These are phyloP conservation scores for Osmoderma eremita DNA, from an alignment of 2,888 invertebrate species.

Conservation along the genomic window DNA sequence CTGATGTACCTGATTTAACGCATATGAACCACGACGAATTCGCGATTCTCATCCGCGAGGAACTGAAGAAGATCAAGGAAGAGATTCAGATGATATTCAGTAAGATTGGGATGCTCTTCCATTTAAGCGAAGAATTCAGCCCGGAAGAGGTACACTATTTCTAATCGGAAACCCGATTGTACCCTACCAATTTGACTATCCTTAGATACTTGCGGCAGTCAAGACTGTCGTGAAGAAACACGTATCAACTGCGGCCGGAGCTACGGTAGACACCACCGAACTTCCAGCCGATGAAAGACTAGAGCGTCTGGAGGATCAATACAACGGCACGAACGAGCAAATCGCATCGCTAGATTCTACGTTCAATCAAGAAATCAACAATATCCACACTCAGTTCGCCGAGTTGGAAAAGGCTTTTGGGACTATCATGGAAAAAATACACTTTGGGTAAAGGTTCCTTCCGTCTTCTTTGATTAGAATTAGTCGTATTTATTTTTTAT, in stretches of 20 bases:
- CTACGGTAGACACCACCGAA: neutral
- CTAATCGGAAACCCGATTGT: too few relatives aligned
- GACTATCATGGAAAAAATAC: conserved; percentile 54
- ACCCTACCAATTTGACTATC: neutral
- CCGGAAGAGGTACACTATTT: conserved; percentile 11
- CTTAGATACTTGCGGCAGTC: conserved; percentile 10
- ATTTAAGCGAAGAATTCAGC: conserved; percentile 3
- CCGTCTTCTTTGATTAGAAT: neutral
- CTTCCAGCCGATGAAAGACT: conserved; percentile 23
- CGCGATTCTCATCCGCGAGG: conserved; percentile 8
- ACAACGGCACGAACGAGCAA: conserved; percentile 55
- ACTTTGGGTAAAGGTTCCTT: conserved; percentile 46
- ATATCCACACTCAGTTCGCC: conserved; percentile 66
- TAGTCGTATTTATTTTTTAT: neutral
- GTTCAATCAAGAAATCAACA: conserved; percentile 62
- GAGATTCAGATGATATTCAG: conserved; percentile 31
- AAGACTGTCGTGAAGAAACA: conserved; percentile 19
- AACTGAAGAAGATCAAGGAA: conserved; percentile 30
- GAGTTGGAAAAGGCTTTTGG: conserved; percentile 63
- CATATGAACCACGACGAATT: conserved; percentile 35
- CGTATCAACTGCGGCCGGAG: neutral
- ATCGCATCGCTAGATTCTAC: conserved; percentile 57
- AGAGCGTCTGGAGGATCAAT: conserved; percentile 48
- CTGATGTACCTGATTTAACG: conserved; percentile 30
- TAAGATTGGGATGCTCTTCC: conserved; percentile 22